Base-by-base conservation (phyloP, 2,113 vertebrate species). In the Grallaria varia region DNA sequence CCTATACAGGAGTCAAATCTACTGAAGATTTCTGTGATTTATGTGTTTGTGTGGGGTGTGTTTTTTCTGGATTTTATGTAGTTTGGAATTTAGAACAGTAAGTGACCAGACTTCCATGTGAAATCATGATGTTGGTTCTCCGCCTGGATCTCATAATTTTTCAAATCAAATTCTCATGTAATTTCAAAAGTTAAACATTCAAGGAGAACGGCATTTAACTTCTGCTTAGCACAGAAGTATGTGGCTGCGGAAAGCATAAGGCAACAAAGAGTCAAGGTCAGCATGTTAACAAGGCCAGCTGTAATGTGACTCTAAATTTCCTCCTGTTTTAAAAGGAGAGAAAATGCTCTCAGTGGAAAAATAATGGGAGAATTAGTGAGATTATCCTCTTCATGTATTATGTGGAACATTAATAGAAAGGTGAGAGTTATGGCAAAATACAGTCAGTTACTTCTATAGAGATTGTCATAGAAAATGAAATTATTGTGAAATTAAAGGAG, bases 171-270 rank as follows among this genome's bases (percentile, higher is more conserved):
- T 83, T 86, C 67, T 63, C 6, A 0, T 77, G 4, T 33, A 76
- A 75, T 11, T 93, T 93, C 82, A 84, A 79, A 84, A 81, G 56
- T 45, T 82, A 81, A 84, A 42, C 35, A 40, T 78, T 89, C 64
- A 85, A 81, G 58, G 55, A 91, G 16, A 16, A 66, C 0, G 0
- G 27, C 45, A 71, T 83, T 94, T 67, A 77, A n/a, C n/a, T 82
- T 87, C 63, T 8, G 2, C 42, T 79, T 87, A 69, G 47, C 49
- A n/a, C 1, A 15, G 42, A 89, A 79, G 50, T 87, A 27, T 63
- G 59, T 79, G 73, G 72, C 42, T 76, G 76, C 71, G 3, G 11
- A 55, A 40, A 75, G 17, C 16, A 9, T 37, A 67, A 89, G 68
- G 64, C 73, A 95, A 31, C 55, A 35, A 75, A 76, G 47, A 80